phyloP scores from a whole-genome alignment of 64 coral and sea anemone species.

The Hydrozoanthus tunicans region DNA sequence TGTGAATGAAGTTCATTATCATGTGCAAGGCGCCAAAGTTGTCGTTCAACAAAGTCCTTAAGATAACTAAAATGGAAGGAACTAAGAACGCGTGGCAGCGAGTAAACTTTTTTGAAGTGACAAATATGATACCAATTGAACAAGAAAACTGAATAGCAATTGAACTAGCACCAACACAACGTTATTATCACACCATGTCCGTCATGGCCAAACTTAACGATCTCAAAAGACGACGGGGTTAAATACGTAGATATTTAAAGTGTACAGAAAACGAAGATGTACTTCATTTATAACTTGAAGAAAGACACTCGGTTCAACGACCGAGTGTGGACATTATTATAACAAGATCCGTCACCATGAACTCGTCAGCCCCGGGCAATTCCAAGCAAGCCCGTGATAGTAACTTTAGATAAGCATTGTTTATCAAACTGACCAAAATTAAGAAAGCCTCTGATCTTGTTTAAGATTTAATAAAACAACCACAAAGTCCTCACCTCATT shows the following conservation, averaged over 20 bases:
- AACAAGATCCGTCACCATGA: conserved; percentile 19
- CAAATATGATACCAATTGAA: not conserved
- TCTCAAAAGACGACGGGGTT: not conserved
- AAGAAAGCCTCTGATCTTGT: conserved; percentile 12
- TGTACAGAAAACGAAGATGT: not conserved
- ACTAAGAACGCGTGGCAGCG: conserved; percentile 28
- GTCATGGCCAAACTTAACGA: not conserved
- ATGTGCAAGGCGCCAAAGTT: conserved; percentile 43
- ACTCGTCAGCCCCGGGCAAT: conserved; percentile 32
- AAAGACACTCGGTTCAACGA: conserved; percentile 28
- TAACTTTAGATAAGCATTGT: conserved; percentile 51
- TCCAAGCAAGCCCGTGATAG: conserved; percentile 4
- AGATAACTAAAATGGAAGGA: conserved; percentile 5
- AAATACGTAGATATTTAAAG: conserved; percentile 11
- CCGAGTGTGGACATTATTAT: conserved; percentile 39
- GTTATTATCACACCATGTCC: not conserved
- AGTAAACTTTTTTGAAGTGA: conserved; percentile 3
- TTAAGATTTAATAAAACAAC: conserved; percentile 33
- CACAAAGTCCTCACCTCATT: conserved; percentile 70
- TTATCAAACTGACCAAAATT: conserved; percentile 50
- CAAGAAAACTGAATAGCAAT: not conserved
- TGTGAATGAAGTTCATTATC: conserved; percentile 36
- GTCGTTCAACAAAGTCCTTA: conserved; percentile 33
- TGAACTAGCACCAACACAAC: not conserved
- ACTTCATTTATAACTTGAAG: conserved; percentile 15